Evolutionary conservation across 2,113 vertebrate species (phyloP).

Genomic region (Rousettus leschenaultii): DNA sequence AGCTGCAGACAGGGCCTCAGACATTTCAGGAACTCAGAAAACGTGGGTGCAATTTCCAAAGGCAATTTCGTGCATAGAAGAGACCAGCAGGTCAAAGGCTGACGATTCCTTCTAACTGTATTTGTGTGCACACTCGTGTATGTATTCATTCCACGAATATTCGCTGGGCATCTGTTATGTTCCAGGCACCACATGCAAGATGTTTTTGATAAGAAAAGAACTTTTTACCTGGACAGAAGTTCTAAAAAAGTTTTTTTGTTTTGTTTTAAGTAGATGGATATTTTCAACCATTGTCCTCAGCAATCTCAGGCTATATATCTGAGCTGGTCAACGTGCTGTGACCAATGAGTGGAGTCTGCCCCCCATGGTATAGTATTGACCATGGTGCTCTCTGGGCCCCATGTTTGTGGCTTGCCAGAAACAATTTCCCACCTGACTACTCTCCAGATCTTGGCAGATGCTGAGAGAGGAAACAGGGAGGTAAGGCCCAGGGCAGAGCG

Average conservation of each 20-base stretch:
- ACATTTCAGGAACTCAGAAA: neutral
- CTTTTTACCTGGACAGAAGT: neutral
- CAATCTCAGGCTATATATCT: neutral
- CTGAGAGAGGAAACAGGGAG: neutral
- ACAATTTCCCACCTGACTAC: neutral
- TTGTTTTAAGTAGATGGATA: neutral
- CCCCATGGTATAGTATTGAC: fast-evolving
- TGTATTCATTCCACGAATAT: neutral
- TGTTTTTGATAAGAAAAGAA: neutral
- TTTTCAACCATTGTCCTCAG: neutral
- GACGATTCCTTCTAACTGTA: too few relatives aligned
- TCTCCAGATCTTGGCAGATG: neutral
- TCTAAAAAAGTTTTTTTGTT: neutral
- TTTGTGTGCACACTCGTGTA: neutral
- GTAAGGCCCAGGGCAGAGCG: fast-evolving
- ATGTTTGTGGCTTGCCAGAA: fast-evolving
- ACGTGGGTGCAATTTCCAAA: neutral
- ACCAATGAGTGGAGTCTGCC: fast-evolving
- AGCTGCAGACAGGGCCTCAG: neutral
- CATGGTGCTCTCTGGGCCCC: fast-evolving
- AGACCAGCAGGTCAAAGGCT: neutral
- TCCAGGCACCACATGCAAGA: too few relatives aligned
- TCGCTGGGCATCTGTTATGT: fast-evolving
- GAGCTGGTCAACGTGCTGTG: neutral
- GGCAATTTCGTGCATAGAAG: neutral